phyloP scores from a whole-genome alignment of 2,888 invertebrate species.

The Clanis bilineata region DNA sequence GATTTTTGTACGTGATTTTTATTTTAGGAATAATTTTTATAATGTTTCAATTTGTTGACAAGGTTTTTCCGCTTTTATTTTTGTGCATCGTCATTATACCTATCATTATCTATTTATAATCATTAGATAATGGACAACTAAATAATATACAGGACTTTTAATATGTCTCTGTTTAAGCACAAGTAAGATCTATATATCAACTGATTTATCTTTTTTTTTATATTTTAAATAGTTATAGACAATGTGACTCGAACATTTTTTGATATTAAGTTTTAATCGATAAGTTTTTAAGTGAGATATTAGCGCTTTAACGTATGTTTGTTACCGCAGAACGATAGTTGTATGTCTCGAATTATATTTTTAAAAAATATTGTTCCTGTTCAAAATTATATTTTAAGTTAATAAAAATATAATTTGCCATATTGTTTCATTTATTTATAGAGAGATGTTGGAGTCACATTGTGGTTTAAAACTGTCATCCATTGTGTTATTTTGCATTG shows the following conservation, averaged over 20 bases:
- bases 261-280: slow-evolving; percentile 17
- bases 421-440: slow-evolving; percentile 38
- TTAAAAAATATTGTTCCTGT: neutral
- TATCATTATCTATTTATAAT: no score
- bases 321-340: neutral
- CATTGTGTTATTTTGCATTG: neutral
- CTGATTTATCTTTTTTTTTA: neutral
- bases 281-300: slow-evolving; percentile 12
- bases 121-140: no score
- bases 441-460: slow-evolving; percentile 49
- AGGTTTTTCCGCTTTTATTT: no score
- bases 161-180: no score
- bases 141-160: no score
- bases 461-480: slow-evolving; percentile 24
- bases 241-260: slow-evolving; percentile 30
- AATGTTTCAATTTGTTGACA: neutral
- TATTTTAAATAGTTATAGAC: neutral
- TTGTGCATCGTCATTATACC: neutral
- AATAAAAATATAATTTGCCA: slow-evolving; percentile 17
- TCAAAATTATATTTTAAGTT: neutral
- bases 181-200: no score
- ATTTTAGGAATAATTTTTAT: neutral
- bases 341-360: neutral
- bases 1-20: neutral
- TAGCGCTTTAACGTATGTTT: no score